Evolutionary conservation across 2,888 invertebrate genomes (phyloP), one percentile per base, ranked within the genome.

Genomic region (Nomada ruficornis): DNA sequence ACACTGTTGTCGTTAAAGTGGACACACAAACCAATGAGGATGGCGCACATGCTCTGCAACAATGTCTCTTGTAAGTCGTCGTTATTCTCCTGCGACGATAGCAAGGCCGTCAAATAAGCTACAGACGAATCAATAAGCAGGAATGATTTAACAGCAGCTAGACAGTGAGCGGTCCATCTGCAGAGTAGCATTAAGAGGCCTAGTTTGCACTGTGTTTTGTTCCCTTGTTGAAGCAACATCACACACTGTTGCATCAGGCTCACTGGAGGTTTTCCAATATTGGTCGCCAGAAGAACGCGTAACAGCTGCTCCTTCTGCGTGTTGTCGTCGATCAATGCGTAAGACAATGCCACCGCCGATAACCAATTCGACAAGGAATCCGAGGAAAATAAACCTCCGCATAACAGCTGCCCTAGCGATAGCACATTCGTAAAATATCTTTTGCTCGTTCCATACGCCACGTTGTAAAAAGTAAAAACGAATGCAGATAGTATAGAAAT

Each of bases 351-450:
- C 0, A 98, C 97, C 0, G 98, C 96, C 0, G 98, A 97, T 94
- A 99, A 98, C 99, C 99, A 99, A 94, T 98, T 98, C 44, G 98
- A 98, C 36, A 98, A 94, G 0, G 97, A 95, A 92, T 99, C 99
- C 0, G 96, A 94, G 69, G 98, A 98, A 94, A 99, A 98, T 42
- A 99, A 94, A 0, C 99, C 99, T 1, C 98, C 97, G 92, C 99
- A 99, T 15, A 99, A 95, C 29, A 99, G 94, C 94, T 99, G 99
- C 0, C 99, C 98, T 83, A 95, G 94, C 86, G 78, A 86, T 69
- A 81, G 60, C 70, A 82, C 15, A 29, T 74, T 81, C 23, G 55
- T 80, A 20, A 81, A 74, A 81, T 65, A 70, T 65, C 67, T 80
- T 20, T 44, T 13, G n/a, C 57, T 60, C 36, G 1, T 11, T 7